Percentiles rank a stretch among this genome's conserved stretches.
Conservation (phyloP, 2,113 vertebrate species). For the Colistium nudipinnis region DNA sequence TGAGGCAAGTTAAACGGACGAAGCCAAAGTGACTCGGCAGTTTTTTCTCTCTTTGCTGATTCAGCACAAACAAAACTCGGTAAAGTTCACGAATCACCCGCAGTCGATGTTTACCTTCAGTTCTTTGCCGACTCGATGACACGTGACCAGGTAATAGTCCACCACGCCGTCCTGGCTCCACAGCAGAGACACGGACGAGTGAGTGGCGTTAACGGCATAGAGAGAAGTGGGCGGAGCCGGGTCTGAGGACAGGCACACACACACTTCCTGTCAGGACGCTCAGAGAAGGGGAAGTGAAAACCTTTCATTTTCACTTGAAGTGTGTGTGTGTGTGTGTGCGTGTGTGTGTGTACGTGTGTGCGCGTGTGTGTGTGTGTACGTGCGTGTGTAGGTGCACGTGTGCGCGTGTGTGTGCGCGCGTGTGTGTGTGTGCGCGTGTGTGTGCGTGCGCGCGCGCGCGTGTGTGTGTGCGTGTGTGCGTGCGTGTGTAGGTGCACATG, state of each 20-base stretch:
- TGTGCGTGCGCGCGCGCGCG: too few relatives aligned
- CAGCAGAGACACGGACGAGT: slow-evolving; percentile 91
- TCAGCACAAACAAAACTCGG: too few relatives aligned
- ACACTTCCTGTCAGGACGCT: not conserved
- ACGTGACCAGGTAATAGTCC: slow-evolving; percentile 92
- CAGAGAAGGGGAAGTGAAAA: not conserved
- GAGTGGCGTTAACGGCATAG: slow-evolving; percentile 91
- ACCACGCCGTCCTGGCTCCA: slow-evolving; percentile 95
- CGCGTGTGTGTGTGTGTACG: too few relatives aligned
- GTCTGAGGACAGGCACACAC: slow-evolving; percentile 73
- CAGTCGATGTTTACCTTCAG: slow-evolving; percentile 81
- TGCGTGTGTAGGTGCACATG: slow-evolving; percentile 11
- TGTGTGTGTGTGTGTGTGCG: not conserved
- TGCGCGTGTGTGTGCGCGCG: too few relatives aligned
- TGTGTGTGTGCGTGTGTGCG: not conserved
- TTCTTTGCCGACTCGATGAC: slow-evolving; percentile 75
- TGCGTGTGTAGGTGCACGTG: not conserved
- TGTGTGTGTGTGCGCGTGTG: too few relatives aligned
- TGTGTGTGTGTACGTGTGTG: too few relatives aligned
- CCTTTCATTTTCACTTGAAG: too few relatives aligned
- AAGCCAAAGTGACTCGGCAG: too few relatives aligned
- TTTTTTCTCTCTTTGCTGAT: too few relatives aligned
- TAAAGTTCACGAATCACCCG: too few relatives aligned
- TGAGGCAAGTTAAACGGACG: too few relatives aligned
- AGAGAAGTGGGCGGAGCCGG: slow-evolving; percentile 91